Evolutionary conservation across 1,140 invertebrate genomes (phyloP).

Genomic region (Bursaphelenchus mucronatus): DNA sequence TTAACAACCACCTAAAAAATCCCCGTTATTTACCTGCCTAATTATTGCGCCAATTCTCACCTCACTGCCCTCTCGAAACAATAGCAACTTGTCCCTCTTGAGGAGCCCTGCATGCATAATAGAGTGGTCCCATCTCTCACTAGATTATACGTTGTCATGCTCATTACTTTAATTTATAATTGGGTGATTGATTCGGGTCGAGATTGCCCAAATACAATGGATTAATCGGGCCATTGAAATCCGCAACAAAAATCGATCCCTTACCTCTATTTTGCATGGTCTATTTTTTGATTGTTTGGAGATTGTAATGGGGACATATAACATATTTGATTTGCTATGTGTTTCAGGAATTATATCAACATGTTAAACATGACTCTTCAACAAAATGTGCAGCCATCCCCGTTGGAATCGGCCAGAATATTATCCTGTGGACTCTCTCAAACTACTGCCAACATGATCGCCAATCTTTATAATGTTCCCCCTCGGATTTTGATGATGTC

Average conservation of each 20-base stretch:
- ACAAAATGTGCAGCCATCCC: conserved; percentile 46
- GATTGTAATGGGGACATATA: too few species aligned
- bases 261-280: too few species aligned
- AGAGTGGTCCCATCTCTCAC: conserved; percentile 5
- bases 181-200: too few species aligned
- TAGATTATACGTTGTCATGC: too few species aligned
- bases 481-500: conserved; percentile 6
- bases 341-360: conserved; percentile 75
- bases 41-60: too few species aligned
- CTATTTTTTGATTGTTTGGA: too few species aligned
- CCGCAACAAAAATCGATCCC: too few species aligned
- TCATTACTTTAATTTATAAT: too few species aligned
- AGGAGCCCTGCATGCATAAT: conserved; percentile 6
- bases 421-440: conserved; percentile 52
- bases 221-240: conserved; percentile 10
- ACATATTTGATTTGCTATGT: too few species aligned
- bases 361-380: conserved; percentile 66
- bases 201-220: not conserved
- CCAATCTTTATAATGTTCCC: conserved; percentile 42
- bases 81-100: conserved; percentile 18
- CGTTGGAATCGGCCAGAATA: conserved; percentile 49
- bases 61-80: conserved; percentile 1
- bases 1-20: too few species aligned
- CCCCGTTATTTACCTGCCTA: too few species aligned
- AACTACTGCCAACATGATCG: conserved; percentile 57